Evolutionary conservation across 2,113 vertebrate species (phyloP).

Genomic region (Oceanites oceanicus): DNA sequence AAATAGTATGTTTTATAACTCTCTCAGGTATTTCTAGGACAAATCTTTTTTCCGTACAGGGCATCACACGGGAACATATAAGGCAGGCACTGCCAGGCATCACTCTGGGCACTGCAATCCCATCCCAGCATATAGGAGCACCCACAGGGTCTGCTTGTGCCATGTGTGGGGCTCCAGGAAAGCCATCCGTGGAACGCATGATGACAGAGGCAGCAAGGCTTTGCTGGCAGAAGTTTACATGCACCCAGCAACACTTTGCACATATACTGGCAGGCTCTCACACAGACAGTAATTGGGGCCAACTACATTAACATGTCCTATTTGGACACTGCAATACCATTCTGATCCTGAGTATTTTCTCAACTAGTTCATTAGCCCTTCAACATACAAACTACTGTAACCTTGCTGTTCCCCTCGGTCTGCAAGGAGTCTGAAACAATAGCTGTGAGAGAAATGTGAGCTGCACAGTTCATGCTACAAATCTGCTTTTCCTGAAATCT

Average conservation of each 20-base stretch:
- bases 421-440: neutral
- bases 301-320: neutral
- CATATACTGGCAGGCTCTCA: neutral
- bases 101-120: neutral
- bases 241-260: neutral
- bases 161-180: neutral
- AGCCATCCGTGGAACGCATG: neutral
- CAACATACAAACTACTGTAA: neutral
- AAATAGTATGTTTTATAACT: neutral
- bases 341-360: neutral
- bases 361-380: neutral
- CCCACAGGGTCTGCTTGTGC: neutral
- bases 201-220: neutral
- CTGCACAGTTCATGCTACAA: neutral
- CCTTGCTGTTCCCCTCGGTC: neutral
- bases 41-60: neutral
- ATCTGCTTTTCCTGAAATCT: neutral
- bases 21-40: neutral
- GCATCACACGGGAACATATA: neutral
- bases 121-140: neutral
- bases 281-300: neutral
- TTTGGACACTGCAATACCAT: neutral
- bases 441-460: neutral
- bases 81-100: fast-evolving
- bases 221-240: neutral